Conservation (phyloP, 2,113 vertebrate species). For the Peromyscus californicus region DNA sequence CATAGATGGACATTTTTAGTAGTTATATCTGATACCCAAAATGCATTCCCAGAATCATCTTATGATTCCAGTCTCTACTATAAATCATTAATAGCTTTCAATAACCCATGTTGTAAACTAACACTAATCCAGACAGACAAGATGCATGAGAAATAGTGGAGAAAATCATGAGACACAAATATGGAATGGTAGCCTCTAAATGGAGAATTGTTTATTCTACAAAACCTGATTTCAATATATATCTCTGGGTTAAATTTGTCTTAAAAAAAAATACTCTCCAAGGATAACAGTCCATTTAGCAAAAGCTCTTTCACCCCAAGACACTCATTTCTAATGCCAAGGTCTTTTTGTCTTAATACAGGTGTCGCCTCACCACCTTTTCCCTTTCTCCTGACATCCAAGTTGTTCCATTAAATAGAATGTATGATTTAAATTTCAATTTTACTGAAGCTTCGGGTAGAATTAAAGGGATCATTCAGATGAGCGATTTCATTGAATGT, state of each 20-base stretch:
- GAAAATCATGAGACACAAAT: slow-evolving; percentile 4
- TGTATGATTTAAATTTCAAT: slow-evolving; percentile 77
- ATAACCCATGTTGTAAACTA: background rate
- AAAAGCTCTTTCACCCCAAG: slow-evolving; percentile 35
- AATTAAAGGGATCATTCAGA: slow-evolving; percentile 75
- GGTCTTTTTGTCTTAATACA: slow-evolving; percentile 38
- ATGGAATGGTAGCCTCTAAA: background rate
- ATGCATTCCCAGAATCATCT: slow-evolving; percentile 16
- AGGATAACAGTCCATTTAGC: slow-evolving; percentile 22
- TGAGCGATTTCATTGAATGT: slow-evolving; percentile 72
- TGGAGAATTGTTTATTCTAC: slow-evolving; percentile 26
- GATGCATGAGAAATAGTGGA: background rate
- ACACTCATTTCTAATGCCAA: slow-evolving; percentile 56
- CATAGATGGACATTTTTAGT: background rate
- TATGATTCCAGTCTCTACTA: slow-evolving; percentile 11
- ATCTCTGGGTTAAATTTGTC: slow-evolving; percentile 67
- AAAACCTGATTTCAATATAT: slow-evolving; percentile 59
- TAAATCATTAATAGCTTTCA: slow-evolving; percentile 1
- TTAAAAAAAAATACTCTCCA: background rate
- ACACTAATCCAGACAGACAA: slow-evolving; percentile 43
- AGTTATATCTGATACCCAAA: slow-evolving; percentile 27
- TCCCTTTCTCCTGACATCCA: slow-evolving; percentile 51
- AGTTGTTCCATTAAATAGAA: slow-evolving; percentile 76
- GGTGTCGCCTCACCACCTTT: background rate
- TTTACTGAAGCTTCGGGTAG: slow-evolving; percentile 72